Percentiles rank a stretch among this genome's conserved stretches.
phyloP scores from a whole-genome alignment of 2,113 vertebrate species.

The Corythaeola cristata region DNA sequence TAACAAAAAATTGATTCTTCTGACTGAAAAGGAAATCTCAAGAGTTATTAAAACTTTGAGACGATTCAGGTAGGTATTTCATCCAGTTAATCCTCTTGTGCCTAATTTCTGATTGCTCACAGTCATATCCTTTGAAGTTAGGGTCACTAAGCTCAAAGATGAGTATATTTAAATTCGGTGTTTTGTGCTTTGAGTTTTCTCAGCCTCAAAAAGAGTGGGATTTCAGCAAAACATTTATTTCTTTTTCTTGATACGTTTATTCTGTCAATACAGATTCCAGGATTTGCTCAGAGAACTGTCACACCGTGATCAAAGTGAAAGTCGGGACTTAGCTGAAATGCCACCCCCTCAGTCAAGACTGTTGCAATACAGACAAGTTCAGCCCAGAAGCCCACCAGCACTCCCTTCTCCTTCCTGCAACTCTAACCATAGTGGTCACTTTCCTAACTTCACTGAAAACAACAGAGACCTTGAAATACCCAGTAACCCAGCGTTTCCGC shows the following conservation, averaged over 20 bases:
- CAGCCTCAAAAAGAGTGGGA: neutral
- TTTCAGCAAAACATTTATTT: neutral
- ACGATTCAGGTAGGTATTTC: slow-evolving; percentile 51
- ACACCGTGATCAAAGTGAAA: slow-evolving; percentile 85
- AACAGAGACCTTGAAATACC: slow-evolving; percentile 85
- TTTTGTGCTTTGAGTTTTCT: slow-evolving; percentile 1
- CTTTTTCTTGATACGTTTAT: neutral
- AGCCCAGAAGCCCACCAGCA: slow-evolving; percentile 85
- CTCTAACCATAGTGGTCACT: slow-evolving; percentile 80
- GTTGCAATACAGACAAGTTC: slow-evolving; percentile 94
- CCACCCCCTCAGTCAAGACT: slow-evolving; percentile 96
- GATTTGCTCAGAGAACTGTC: slow-evolving; percentile 92
- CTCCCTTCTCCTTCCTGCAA: slow-evolving; percentile 82
- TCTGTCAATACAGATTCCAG: slow-evolving; percentile 82
- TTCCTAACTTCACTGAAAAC: slow-evolving; percentile 80
- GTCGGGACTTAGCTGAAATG: slow-evolving; percentile 88
- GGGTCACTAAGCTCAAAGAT: slow-evolving; percentile 2
- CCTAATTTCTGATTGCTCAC: slow-evolving; percentile 41
- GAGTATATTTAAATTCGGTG: neutral
- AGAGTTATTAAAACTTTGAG: slow-evolving; percentile 58
- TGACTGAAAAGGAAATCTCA: slow-evolving; percentile 39
- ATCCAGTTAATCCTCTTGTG: slow-evolving; percentile 27
- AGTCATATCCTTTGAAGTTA: slow-evolving; percentile 48
- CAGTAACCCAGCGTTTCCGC: slow-evolving; percentile 83
- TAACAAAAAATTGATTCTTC: slow-evolving; percentile 49